These are phyloP conservation scores for Aldabrachelys gigantea DNA, from an alignment of 2,113 vertebrate species.

Conservation along the genomic window DNA sequence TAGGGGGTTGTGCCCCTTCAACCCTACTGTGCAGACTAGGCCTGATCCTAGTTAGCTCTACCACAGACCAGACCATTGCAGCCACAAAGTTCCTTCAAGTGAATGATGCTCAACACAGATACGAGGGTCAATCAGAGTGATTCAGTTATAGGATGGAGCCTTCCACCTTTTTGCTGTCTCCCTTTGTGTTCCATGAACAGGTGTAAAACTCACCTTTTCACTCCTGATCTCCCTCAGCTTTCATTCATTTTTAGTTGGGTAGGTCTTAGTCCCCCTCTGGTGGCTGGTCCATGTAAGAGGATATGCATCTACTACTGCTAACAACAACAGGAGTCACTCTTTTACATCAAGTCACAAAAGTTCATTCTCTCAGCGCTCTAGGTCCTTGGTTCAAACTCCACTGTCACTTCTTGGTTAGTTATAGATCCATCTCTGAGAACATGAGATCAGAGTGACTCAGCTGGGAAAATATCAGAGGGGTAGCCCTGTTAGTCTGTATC, in stretches of 20 bases:
- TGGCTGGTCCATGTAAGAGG: background rate
- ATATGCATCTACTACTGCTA: background rate
- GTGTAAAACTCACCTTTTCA: background rate
- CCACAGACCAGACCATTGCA: background rate
- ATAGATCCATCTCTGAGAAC: background rate
- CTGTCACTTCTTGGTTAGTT: background rate
- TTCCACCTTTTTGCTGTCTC: background rate
- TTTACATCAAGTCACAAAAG: background rate
- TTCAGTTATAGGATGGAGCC: background rate
- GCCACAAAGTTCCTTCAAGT: background rate
- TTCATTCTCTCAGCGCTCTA: background rate
- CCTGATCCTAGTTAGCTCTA: background rate
- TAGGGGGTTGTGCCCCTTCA: too few species aligned
- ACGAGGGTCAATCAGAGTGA: background rate
- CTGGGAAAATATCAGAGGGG: background rate
- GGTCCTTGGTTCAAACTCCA: background rate
- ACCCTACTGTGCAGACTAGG: background rate
- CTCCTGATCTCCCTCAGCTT: background rate
- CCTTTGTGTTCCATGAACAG: background rate
- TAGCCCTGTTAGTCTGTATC: too few species aligned
- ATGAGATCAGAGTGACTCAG: background rate
- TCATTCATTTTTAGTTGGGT: background rate
- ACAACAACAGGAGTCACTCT: background rate
- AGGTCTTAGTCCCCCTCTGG: background rate
- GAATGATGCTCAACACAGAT: background rate